Conservation (phyloP, 2,113 vertebrate species). For the Vidua macroura region DNA sequence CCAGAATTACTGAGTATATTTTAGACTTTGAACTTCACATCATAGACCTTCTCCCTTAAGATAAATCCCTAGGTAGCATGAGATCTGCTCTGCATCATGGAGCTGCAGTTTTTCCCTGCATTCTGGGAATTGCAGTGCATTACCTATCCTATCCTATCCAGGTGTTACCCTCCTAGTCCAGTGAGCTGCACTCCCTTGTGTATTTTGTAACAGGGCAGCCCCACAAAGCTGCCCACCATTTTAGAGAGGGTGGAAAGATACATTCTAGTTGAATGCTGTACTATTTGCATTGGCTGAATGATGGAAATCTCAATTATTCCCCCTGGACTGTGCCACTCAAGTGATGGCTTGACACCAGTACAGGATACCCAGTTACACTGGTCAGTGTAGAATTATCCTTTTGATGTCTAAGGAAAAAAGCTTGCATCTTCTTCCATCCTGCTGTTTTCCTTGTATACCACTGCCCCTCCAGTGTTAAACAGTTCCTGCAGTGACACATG, state of each 20-base stretch:
- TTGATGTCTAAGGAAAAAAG: neutral
- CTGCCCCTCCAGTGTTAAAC: neutral
- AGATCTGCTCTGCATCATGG: neutral
- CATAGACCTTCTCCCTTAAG: neutral
- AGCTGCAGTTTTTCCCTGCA: accelerated
- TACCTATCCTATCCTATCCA: neutral
- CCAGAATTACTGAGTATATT: neutral
- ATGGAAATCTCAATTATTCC: neutral
- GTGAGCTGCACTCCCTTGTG: neutral
- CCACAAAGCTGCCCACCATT: neutral
- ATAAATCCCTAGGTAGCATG: neutral
- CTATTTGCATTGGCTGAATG: neutral
- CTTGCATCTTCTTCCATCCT: neutral
- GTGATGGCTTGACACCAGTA: neutral
- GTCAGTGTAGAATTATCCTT: neutral
- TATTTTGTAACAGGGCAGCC: neutral
- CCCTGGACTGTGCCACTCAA: neutral
- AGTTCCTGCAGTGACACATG: neutral
- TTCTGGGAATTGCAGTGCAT: neutral
- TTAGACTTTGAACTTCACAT: neutral
- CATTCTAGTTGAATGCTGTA: neutral
- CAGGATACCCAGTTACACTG: neutral
- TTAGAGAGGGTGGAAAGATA: neutral
- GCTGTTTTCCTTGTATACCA: neutral
- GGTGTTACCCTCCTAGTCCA: neutral